A percentile compares a stretch with the other conserved stretches of the same genome.
Conservation (phyloP, 2,888 invertebrate species). For the Dione juno region DNA sequence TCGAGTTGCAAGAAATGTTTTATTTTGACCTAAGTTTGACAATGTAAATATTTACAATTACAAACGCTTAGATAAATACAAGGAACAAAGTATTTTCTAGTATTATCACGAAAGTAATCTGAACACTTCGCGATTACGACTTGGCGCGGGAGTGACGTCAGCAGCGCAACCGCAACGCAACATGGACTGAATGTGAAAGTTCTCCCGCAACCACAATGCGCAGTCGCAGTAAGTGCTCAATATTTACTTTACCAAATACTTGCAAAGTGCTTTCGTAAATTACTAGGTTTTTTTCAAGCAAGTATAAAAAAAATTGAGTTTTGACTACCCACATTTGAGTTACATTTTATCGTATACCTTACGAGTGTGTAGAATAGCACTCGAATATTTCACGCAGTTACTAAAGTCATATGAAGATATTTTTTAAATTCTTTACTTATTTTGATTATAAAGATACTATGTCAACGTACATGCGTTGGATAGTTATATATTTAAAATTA, state of each 20-base stretch:
- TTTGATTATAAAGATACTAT: slow-evolving; percentile 51
- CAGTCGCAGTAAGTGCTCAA: slow-evolving; percentile 70
- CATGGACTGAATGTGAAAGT: slow-evolving; percentile 80
- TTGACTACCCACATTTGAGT: neutral
- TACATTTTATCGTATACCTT: neutral
- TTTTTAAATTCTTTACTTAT: slow-evolving; percentile 16
- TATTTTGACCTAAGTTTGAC: neutral
- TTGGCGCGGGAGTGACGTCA: slow-evolving; percentile 67
- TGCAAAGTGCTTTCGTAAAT: slow-evolving; percentile 29
- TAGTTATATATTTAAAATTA: slow-evolving; percentile 62
- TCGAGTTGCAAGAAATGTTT: neutral
- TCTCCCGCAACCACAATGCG: slow-evolving; percentile 62
- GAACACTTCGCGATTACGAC: slow-evolving; percentile 34
- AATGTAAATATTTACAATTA: neutral
- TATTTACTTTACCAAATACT: slow-evolving; percentile 58
- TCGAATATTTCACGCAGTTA: neutral
- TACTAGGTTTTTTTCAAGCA: slow-evolving; percentile 18
- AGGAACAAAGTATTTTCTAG: slow-evolving; percentile 20
- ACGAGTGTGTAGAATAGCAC: neutral
- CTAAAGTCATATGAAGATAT: neutral
- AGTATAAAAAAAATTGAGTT: neutral
- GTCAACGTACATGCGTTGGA: slow-evolving; percentile 59
- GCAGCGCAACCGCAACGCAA: slow-evolving; percentile 67
- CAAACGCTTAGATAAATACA: neutral
- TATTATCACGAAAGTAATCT: slow-evolving; percentile 28